Conservation (phyloP, 2,888 invertebrate species). For the Drosophila trichaetosa region DNA sequence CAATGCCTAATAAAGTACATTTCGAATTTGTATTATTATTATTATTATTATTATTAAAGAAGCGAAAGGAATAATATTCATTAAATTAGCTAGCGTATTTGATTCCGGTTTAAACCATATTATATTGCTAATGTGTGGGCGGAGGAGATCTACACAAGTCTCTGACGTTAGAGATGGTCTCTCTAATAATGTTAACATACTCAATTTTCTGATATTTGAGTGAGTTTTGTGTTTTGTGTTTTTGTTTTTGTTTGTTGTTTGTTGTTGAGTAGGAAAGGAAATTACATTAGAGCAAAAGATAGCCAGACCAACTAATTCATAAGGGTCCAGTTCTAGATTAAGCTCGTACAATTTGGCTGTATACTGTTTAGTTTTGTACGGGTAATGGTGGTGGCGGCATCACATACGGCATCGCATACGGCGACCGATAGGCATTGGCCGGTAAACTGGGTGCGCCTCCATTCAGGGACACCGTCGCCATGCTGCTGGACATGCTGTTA, state of each 20-base stretch:
- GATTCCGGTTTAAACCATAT: constrained; percentile 77
- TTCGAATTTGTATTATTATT: constrained; percentile 9
- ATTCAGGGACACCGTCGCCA: constrained; percentile 65
- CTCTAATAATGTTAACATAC: constrained; percentile 26
- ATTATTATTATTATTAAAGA: constrained; percentile 4
- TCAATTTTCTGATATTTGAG: constrained; percentile 30
- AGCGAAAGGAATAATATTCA: constrained; percentile 31
- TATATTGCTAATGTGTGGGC: constrained; percentile 74
- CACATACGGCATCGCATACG: constrained; percentile 82
- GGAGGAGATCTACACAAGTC: constrained; percentile 74
- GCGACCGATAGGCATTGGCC: constrained; percentile 66
- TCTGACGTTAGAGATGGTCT: constrained; percentile 31
- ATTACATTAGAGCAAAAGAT: constrained; percentile 63
- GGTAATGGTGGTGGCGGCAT: constrained; percentile 84
- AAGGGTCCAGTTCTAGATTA: constrained; percentile 45
- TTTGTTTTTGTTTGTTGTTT: constrained; percentile 13
- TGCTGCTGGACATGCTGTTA: constrained; percentile 66
- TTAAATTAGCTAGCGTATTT: constrained; percentile 71
- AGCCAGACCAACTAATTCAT: constrained; percentile 50
- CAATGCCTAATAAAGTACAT: constrained; percentile 55
- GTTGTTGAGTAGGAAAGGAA: constrained; percentile 54
- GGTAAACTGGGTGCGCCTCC: constrained; percentile 59
- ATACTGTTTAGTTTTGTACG: constrained; percentile 82
- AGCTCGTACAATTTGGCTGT: constrained; percentile 60
- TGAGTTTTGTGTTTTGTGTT: constrained; percentile 31